Percentiles rank a stretch among this genome's conserved stretches.
These are phyloP conservation scores for Globia sparganii DNA, from an alignment of 2,888 invertebrate genomes.

Conservation along the genomic window DNA sequence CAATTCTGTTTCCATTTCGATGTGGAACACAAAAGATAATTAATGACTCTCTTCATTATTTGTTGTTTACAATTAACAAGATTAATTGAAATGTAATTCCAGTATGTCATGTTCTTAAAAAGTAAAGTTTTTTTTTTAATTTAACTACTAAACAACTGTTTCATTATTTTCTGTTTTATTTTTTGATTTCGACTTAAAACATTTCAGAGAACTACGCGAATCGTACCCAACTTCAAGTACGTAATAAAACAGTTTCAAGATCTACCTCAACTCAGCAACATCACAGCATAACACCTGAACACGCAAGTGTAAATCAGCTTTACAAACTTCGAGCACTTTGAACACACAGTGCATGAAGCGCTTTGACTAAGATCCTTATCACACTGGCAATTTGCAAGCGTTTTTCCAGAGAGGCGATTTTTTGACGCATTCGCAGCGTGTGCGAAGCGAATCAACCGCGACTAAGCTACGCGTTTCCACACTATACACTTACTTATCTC, in stretches of 20 bases:
- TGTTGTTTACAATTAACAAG: not conserved
- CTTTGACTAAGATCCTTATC: not conserved
- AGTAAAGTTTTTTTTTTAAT: too few species aligned
- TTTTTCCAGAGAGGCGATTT: not conserved
- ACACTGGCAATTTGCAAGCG: not conserved
- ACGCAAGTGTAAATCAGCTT: constrained; percentile 45
- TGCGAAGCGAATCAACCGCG: not conserved
- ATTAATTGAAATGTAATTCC: not conserved
- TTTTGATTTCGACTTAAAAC: too few species aligned
- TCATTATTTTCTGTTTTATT: too few species aligned
- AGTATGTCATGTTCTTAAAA: too few species aligned
- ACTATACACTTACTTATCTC: not conserved
- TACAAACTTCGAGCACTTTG: constrained; percentile 26
- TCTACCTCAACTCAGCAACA: constrained; percentile 18
- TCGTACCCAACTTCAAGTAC: not conserved
- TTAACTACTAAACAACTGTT: too few species aligned
- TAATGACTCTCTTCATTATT: not conserved
- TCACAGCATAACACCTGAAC: not conserved
- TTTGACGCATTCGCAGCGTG: not conserved
- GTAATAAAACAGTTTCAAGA: constrained; percentile 23
- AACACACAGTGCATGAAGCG: constrained; percentile 16
- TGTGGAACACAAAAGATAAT: constrained; percentile 15
- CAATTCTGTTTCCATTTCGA: constrained; percentile 14
- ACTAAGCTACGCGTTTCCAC: not conserved
- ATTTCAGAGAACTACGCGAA: too few species aligned